Conservation (phyloP, 2,797 vertebrate genomes). For the Luscinia luscinia region DNA sequence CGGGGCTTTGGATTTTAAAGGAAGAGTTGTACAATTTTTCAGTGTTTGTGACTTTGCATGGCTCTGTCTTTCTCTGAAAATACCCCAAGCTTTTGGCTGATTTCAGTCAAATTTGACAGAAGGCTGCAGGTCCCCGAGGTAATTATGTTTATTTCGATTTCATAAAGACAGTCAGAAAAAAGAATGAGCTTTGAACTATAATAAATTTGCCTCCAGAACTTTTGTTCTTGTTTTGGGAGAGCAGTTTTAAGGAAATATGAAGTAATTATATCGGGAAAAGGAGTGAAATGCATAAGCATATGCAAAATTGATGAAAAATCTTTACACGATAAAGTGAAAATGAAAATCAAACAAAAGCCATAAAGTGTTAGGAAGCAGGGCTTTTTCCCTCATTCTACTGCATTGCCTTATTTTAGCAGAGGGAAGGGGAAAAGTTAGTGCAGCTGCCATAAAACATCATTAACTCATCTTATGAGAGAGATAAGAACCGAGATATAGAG, state of each 20-base stretch:
- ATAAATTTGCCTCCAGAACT: conserved; percentile 14
- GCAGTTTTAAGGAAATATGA: neutral
- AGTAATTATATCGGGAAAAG: neutral
- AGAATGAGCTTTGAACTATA: neutral
- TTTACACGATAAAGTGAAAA: neutral
- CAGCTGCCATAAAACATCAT: neutral
- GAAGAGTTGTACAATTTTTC: neutral
- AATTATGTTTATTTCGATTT: neutral
- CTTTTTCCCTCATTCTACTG: neutral
- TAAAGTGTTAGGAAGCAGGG: neutral
- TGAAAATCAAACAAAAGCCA: neutral
- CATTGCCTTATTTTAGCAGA: neutral
- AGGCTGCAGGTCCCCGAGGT: conserved; percentile 24
- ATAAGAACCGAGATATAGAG: neutral
- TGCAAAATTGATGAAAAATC: neutral
- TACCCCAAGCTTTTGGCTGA: neutral
- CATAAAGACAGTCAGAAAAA: neutral
- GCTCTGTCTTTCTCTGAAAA: neutral
- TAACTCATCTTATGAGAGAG: neutral
- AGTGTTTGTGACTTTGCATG: neutral
- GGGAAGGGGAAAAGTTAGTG: neutral
- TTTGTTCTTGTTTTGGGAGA: neutral
- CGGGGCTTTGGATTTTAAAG: neutral
- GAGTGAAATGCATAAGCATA: neutral
- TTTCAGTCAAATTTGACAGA: conserved; percentile 46